Percentiles rank a stretch among this genome's conserved stretches.
Conservation (phyloP, 2,113 vertebrate species). For the Sorex araneus region DNA sequence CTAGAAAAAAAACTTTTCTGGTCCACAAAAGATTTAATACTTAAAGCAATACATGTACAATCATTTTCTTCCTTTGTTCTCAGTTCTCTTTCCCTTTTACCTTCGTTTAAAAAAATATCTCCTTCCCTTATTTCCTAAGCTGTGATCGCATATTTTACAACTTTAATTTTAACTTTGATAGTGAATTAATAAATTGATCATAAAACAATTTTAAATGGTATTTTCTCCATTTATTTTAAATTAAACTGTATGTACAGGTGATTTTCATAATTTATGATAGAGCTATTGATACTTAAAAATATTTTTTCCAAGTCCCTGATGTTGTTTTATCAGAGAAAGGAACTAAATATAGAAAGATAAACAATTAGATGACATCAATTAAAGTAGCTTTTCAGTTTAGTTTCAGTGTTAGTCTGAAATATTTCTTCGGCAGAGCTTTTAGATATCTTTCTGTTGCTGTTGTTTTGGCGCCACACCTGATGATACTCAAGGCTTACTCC, state of each 20-base stretch:
- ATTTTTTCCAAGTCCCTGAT: conserved; percentile 60
- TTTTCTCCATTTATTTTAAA: conserved; percentile 66
- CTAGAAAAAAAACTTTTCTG: conserved; percentile 2
- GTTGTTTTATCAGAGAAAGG: conserved; percentile 52
- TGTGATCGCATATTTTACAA: neutral
- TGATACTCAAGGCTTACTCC: too few species aligned
- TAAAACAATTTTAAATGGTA: neutral
- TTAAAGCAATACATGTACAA: neutral
- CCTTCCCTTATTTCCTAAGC: neutral
- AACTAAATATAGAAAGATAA: conserved; percentile 59
- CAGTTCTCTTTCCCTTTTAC: neutral
- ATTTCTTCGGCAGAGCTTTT: conserved; percentile 38
- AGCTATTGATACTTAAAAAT: conserved; percentile 75
- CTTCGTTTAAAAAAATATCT: neutral
- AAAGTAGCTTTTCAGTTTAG: neutral
- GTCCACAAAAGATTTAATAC: neutral
- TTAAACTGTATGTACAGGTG: conserved; percentile 74
- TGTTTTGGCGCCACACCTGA: too few species aligned
- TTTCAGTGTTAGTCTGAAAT: conserved; percentile 60
- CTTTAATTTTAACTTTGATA: neutral
- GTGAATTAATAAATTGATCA: neutral
- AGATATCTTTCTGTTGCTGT: too few species aligned
- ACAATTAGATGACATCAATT: conserved; percentile 59
- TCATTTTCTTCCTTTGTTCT: neutral
- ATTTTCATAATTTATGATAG: conserved; percentile 78